Evolutionary conservation across 2,888 invertebrate species (phyloP).

Genomic region (Ptychoptera albimana): DNA sequence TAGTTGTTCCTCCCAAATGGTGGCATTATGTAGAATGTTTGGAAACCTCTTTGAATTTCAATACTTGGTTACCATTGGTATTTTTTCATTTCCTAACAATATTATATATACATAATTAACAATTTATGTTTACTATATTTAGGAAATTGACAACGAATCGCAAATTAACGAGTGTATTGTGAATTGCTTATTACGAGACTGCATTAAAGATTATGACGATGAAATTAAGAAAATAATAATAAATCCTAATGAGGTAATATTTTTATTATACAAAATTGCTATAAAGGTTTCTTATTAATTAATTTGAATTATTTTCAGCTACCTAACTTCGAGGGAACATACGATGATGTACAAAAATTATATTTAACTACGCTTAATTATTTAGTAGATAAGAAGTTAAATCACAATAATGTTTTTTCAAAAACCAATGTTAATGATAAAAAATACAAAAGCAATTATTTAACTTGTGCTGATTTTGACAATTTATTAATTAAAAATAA

Average conservation of each 20-base stretch:
- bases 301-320: too few relatives aligned
- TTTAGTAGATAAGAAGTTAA: too few relatives aligned
- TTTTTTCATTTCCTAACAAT: conserved; percentile 14
- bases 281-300: too few relatives aligned
- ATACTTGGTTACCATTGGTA: conserved; percentile 60
- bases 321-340: too few relatives aligned
- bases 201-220: conserved; percentile 37
- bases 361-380: too few relatives aligned
- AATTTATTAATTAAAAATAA: too few relatives aligned
- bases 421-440: too few relatives aligned
- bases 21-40: conserved; percentile 94
- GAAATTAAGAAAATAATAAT: conserved; percentile 35
- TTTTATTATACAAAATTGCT: too few relatives aligned
- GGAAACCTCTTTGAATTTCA: conserved; percentile 48
- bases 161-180: conserved; percentile 44
- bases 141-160: conserved; percentile 20
- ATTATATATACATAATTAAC: conserved; percentile 5
- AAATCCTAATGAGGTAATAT: conserved; percentile 49
- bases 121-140: conserved; percentile 3
- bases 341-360: too few relatives aligned
- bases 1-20: conserved; percentile 84
- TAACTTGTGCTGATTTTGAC: too few relatives aligned
- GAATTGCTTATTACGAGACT: conserved; percentile 45
- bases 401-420: too few relatives aligned
- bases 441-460: too few relatives aligned